Base-by-base conservation (phyloP, 2,888 invertebrate genomes). In the Hyalella azteca region DNA sequence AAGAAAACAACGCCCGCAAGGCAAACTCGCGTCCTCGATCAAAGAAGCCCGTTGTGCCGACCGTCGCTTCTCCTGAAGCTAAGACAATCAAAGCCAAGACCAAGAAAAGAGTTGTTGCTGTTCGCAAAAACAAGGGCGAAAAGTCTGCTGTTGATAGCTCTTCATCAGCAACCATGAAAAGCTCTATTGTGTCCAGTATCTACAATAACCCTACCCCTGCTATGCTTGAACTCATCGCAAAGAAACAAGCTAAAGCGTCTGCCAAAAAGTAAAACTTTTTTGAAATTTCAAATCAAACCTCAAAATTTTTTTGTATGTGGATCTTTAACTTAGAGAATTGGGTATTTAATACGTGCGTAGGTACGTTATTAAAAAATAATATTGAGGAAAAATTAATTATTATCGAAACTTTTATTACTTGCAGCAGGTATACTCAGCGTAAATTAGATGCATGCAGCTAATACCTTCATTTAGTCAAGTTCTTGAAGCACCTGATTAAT, bases 221-320 rank as follows among this genome's bases (percentile, higher is more conserved):
- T 36, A 84, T 84, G 84, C 48, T 84, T n/a, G 84, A 76, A n/a
- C 78, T 84, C 2, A 82, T 84, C 78, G 75, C 60, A 15, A 82
- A 81, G 73, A 76, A 39, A 50, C 22, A 75, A 54, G 76, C 73
- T 9, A 32, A 36, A 66, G 66, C 39, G 4, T 66, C 19, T 7
- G 26, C 36, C 7, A 66, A 66, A 36, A 66, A 66, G 29, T 66
- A 36, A 66, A 0, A 54, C n/a, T n/a, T n/a, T n/a, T n/a, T n/a
- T 45, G 45, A 45, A 11, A 45, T 11, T 45, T 9, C 9, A 45
- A 45, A 45, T 45, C 45, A 45, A 15, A 9, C 45, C 15, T 45
- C 9, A 15, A 45, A 45, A 45, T 9, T 11, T 15, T 15, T 45
- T 9, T 45, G 9, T 45, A 45, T 45, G 9, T 45, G 45, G 45